These are phyloP conservation scores for Rhopalosiphum maidis DNA, from an alignment of 1,140 invertebrate species.

Conservation along the genomic window DNA sequence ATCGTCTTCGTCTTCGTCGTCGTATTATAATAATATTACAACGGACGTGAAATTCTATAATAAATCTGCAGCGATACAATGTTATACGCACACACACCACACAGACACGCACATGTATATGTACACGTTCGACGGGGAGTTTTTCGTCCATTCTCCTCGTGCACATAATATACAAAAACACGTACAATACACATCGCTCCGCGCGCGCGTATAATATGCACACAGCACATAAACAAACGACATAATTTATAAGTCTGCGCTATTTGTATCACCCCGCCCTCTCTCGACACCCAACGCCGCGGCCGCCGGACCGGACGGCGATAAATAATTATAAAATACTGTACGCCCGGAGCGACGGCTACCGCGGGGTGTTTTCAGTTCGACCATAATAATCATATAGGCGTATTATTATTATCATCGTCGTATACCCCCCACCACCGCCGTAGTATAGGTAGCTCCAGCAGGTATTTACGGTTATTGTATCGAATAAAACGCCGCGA, in stretches of 20 bases:
- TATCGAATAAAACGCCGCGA: not conserved
- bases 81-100: too few relatives aligned
- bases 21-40: not conserved
- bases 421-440: not conserved
- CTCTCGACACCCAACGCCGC: not conserved
- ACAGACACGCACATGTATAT: not conserved
- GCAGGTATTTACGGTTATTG: not conserved
- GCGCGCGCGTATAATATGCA: too few relatives aligned
- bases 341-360: not conserved
- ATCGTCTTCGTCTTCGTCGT: not conserved
- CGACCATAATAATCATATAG: too few relatives aligned
- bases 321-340: slow-evolving; percentile 20
- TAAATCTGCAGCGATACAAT: not conserved
- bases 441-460: not conserved
- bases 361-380: not conserved
- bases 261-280: not conserved
- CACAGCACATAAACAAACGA: not conserved
- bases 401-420: too few relatives aligned
- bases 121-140: not conserved
- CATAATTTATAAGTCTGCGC: slow-evolving; percentile 45
- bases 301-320: not conserved
- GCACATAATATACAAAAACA: not conserved
- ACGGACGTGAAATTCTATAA: not conserved
- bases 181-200: not conserved
- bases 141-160: slow-evolving; percentile 11